Percentiles rank a stretch among this genome's conserved stretches.
These are phyloP conservation scores for Drusus annulatus DNA, from an alignment of 1,140 invertebrate species.

Conservation along the genomic window DNA sequence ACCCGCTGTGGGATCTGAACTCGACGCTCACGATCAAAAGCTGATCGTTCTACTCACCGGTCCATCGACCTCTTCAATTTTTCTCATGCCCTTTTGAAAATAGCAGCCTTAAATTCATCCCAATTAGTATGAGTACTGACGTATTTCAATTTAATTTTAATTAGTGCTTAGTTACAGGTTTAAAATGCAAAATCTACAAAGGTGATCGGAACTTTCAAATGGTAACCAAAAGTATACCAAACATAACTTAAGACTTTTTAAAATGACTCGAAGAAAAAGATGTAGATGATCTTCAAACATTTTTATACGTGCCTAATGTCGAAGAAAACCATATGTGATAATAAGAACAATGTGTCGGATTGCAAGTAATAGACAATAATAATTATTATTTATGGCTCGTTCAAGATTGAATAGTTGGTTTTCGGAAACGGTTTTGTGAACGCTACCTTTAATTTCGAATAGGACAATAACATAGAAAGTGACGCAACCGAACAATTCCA, in stretches of 20 bases:
- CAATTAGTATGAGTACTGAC: too few relatives aligned
- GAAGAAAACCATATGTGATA: not conserved
- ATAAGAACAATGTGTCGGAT: not conserved
- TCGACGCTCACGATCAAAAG: too few relatives aligned
- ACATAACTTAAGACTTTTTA: slow-evolving; percentile 26
- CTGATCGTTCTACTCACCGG: too few relatives aligned
- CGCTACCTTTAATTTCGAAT: slow-evolving; percentile 16
- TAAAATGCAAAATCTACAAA: slow-evolving; percentile 26
- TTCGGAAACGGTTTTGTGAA: slow-evolving; percentile 35
- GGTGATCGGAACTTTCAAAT: slow-evolving; percentile 45
- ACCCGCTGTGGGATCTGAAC: too few relatives aligned
- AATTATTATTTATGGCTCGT: slow-evolving; percentile 33
- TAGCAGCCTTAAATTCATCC: too few relatives aligned
- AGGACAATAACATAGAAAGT: slow-evolving; percentile 57
- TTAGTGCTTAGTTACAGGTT: slow-evolving; percentile 6
- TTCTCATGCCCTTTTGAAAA: too few relatives aligned
- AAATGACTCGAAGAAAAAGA: slow-evolving; percentile 56
- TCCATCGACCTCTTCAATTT: too few relatives aligned
- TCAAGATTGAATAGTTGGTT: slow-evolving; percentile 35
- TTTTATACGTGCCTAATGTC: slow-evolving; percentile 28
- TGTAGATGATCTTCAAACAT: slow-evolving; percentile 55
- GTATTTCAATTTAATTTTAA: too few relatives aligned
- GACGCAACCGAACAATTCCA: slow-evolving; percentile 47
- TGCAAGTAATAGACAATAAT: not conserved
- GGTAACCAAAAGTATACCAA: slow-evolving; percentile 45